A percentile compares a stretch with the other conserved stretches of the same genome.
Evolutionary conservation across 2,797 vertebrate genomes (phyloP).

Genomic region (Nannoperca australis): DNA sequence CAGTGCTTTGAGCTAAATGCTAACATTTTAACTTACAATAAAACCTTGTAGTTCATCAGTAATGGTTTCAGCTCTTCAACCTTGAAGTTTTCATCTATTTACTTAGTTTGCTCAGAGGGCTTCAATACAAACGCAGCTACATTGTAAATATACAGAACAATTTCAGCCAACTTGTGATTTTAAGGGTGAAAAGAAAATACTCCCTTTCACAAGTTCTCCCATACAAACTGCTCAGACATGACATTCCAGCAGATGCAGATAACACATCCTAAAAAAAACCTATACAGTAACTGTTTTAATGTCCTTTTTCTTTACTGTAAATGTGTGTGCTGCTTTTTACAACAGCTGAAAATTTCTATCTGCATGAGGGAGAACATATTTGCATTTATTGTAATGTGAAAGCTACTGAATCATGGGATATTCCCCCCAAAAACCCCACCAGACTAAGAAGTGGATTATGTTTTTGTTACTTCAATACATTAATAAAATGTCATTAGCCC

Average conservation of each 20-base stretch:
- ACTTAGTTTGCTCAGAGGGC: neutral
- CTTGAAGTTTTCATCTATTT: slow-evolving; percentile 11
- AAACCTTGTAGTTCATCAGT: slow-evolving; percentile 16
- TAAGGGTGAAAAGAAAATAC: neutral
- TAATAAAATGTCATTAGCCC: slow-evolving; percentile 74
- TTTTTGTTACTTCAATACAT: slow-evolving; percentile 61
- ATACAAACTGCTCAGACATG: neutral
- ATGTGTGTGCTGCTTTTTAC: slow-evolving; percentile 27
- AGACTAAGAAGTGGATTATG: slow-evolving; percentile 53
- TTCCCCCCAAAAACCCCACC: slow-evolving; percentile 21
- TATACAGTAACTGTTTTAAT: neutral
- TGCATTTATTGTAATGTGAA: slow-evolving; percentile 39
- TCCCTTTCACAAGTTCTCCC: neutral
- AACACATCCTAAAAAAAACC: neutral
- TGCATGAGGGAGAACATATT: slow-evolving; percentile 20
- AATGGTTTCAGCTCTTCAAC: slow-evolving; percentile 16
- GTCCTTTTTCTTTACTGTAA: slow-evolving; percentile 7
- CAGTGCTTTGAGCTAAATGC: slow-evolving; percentile 6
- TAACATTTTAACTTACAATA: neutral
- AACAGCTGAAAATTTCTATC: slow-evolving; percentile 22
- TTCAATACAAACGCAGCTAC: slow-evolving; percentile 3
- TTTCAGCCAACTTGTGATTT: slow-evolving; percentile 13
- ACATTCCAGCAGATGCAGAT: slow-evolving; percentile 32
- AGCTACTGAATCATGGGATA: slow-evolving; percentile 42
- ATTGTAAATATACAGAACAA: neutral